Percentiles rank a stretch among this genome's conserved stretches.
These are phyloP conservation scores for Oreotragus oreotragus DNA, from an alignment of 2,113 vertebrate genomes.

Conservation along the genomic window DNA sequence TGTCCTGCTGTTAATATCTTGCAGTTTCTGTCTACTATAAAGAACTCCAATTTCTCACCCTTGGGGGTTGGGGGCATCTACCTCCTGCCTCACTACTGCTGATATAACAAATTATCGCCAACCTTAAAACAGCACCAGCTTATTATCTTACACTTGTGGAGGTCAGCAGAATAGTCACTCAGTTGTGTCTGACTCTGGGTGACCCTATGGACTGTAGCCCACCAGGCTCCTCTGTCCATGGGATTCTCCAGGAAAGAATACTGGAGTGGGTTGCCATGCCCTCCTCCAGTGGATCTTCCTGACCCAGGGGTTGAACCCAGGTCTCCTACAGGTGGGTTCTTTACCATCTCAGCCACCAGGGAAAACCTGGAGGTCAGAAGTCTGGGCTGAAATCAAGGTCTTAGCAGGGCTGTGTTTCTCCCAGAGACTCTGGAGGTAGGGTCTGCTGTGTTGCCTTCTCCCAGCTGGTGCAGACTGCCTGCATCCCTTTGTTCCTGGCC, in stretches of 20 bases:
- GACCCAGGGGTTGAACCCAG: not conserved
- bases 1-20: not conserved
- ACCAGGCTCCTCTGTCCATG: not conserved
- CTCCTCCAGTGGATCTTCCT: not conserved
- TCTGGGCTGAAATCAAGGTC: not conserved
- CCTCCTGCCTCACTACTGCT: not conserved
- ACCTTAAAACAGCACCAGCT: not conserved
- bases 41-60: not conserved
- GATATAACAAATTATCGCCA: not conserved
- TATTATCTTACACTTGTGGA: not conserved
- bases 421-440: accelerated
- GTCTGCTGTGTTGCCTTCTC: not conserved
- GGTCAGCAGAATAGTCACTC: not conserved
- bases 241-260: not conserved
- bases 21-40: not conserved
- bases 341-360: not conserved
- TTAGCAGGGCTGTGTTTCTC: not conserved
- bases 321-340: not conserved
- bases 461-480: too few relatives aligned
- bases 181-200: not conserved
- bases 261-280: not conserved
- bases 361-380: not conserved
- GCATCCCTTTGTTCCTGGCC: not conserved
- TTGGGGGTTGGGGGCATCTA: not conserved
- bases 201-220: not conserved